phyloP scores from a whole-genome alignment of 1,140 invertebrate genomes.

The Macrobrachium nipponense region DNA sequence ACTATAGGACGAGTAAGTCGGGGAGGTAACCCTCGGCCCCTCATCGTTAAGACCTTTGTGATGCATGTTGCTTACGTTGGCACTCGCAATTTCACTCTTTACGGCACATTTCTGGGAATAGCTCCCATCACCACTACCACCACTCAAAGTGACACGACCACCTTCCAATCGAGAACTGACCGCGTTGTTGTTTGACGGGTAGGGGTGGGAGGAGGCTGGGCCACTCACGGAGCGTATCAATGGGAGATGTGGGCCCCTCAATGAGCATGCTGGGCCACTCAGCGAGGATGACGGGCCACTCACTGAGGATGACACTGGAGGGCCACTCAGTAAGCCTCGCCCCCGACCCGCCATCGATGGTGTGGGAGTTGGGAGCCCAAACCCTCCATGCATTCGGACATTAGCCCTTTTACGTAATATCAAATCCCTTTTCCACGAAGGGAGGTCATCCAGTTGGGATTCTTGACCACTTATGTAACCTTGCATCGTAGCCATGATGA shows the following conservation, averaged over 20 bases:
- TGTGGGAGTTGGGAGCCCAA: slow-evolving; percentile 33
- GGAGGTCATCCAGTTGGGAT: slow-evolving; percentile 55
- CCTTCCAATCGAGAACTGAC: slow-evolving; percentile 48
- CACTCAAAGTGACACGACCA: slow-evolving; percentile 27
- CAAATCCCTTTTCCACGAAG: slow-evolving; percentile 62
- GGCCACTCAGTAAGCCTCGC: slow-evolving; percentile 57
- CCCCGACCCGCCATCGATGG: slow-evolving; percentile 44
- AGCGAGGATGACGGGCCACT: slow-evolving; percentile 33
- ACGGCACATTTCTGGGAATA: slow-evolving; percentile 46
- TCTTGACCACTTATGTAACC: slow-evolving; percentile 57
- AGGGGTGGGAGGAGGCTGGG: slow-evolving; percentile 41
- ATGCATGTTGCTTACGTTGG: slow-evolving; percentile 51
- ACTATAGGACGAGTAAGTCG: slow-evolving; percentile 51
- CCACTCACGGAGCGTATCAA: slow-evolving; percentile 53
- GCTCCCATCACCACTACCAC: slow-evolving; percentile 23
- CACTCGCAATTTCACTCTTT: slow-evolving; percentile 35
- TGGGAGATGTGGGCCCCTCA: slow-evolving; percentile 58
- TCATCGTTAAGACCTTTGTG: slow-evolving; percentile 61
- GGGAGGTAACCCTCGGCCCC: slow-evolving; percentile 55
- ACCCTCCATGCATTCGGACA: slow-evolving; percentile 52
- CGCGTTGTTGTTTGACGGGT: slow-evolving; percentile 18
- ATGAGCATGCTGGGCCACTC: slow-evolving; percentile 39
- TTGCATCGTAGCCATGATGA: slow-evolving; percentile 47
- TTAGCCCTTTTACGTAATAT: slow-evolving; percentile 63
- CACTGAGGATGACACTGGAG: background rate